A percentile compares a stretch with the other conserved stretches of the same genome.
Conservation (phyloP, 2,113 vertebrate species). For the Chinchilla lanigera region DNA sequence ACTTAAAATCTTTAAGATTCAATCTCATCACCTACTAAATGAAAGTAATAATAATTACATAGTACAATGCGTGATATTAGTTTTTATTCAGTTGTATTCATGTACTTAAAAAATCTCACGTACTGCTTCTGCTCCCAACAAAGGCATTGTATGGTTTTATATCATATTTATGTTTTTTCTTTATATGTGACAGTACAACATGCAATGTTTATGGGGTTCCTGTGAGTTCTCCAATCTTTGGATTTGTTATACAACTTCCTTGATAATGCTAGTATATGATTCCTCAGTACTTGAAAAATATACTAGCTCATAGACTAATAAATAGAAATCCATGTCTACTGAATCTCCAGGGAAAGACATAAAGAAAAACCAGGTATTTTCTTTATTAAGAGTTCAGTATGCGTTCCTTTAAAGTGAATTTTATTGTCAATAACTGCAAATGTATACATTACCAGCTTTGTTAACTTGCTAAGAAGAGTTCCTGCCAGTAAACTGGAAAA, state of each 20-base stretch:
- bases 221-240: background rate
- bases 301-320: background rate
- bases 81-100: background rate
- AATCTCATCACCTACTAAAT: background rate
- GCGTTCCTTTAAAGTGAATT: constrained; percentile 27
- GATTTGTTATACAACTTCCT: background rate
- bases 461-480: background rate
- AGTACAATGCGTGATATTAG: background rate
- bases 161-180: background rate
- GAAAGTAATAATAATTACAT: background rate
- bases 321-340: background rate
- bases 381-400: constrained; percentile 14
- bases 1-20: background rate
- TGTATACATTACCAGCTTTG: background rate
- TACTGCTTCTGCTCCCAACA: background rate
- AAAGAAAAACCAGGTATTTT: background rate
- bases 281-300: background rate
- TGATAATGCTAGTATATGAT: background rate
- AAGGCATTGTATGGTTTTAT: background rate
- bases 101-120: background rate
- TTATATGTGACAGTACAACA: background rate
- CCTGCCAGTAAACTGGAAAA: background rate
- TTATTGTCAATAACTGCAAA: constrained; percentile 7
- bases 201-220: background rate
- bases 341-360: background rate